Evolutionary conservation across 2,888 invertebrate species (phyloP), one percentile per base, ranked within the genome.

Genomic region (Caenorhabditis macrosperma): DNA sequence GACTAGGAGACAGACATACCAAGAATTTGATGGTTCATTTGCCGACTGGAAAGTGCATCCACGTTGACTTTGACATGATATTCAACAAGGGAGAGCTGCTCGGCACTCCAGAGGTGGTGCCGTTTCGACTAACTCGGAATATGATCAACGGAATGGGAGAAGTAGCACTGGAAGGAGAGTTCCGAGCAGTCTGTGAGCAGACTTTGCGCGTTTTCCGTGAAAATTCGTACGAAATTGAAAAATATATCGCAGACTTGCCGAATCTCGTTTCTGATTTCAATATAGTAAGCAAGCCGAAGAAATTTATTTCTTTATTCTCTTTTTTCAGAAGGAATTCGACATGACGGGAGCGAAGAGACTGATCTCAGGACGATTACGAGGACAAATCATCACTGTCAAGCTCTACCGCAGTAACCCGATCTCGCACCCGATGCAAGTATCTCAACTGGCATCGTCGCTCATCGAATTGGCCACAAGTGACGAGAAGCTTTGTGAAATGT

Each of bases 41-140:
- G 0, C 95, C 94, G 0, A 95, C 94, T 87, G 99, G 99, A 0
- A 96, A 98, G 91, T 94, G 94, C 0, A 95, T 99, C 0, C 99
- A 99, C 91, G 98, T 99, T 0, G 99, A 99, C 91, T 98, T 97
- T 91, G 98, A 97, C 92, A 96, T 97, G 90, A 92, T 99, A 17
- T 99, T 99, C 92, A 97, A 99, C 91, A 95, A 93, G 50, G 88
- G 87, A 15, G 90, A 90, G 57, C 55, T 72, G 24, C 63, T 89
- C 33, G 74, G 72, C 0, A 82, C 84, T 15, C 87, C 88, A 2
- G 90, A 90, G 81, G 85, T 88, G 5, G 92, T 93, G 9, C 92
- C 93, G n/a, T 99, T 99, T 91, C 93, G 98, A 0, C 93, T 99
- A 66, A 99, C 99, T 0, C 96, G 95, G 81, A 99, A 98, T 90